Evolutionary conservation across 2,888 invertebrate genomes (phyloP).

Genomic region (Zygothrica quintamaculata): DNA sequence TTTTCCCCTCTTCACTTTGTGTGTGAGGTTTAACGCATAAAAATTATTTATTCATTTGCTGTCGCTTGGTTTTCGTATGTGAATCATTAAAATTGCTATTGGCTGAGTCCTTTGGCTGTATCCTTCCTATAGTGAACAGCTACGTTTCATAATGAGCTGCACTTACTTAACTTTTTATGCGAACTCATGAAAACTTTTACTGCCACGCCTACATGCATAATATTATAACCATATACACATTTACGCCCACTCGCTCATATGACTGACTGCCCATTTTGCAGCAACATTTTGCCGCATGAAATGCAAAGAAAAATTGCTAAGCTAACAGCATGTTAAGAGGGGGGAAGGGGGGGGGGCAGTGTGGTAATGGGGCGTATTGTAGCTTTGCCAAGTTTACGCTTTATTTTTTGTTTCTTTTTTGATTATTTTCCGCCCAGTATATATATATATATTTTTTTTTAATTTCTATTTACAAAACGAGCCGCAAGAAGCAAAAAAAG

Average conservation of each 20-base stretch:
- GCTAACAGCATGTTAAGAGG: not conserved
- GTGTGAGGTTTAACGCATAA: constrained; percentile 60
- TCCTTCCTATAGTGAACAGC: constrained; percentile 10
- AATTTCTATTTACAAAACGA: constrained; percentile 39
- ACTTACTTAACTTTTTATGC: constrained; percentile 31
- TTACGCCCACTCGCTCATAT: constrained; percentile 19
- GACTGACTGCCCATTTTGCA: constrained; percentile 29
- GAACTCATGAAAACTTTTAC: constrained; percentile 23
- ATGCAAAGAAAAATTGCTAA: constrained; percentile 35
- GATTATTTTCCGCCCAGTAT: constrained; percentile 63
- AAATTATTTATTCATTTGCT: constrained; percentile 79
- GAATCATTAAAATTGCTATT: constrained; percentile 66
- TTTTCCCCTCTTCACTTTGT: not conserved
- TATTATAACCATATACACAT: not conserved
- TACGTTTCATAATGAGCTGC: constrained; percentile 60
- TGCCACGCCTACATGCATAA: constrained; percentile 21
- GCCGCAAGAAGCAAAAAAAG: constrained; percentile 13
- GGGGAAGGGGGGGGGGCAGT: too few species aligned
- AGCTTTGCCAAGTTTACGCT: constrained; percentile 39
- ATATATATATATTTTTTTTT: too few species aligned
- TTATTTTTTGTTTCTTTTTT: constrained; percentile 51
- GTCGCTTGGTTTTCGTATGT: constrained; percentile 63
- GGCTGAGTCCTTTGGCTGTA: constrained; percentile 5
- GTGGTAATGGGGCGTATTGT: not conserved
- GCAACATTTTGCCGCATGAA: constrained; percentile 28